Conservation (phyloP, 2,113 vertebrate genomes). For the Bungarus multicinctus region DNA sequence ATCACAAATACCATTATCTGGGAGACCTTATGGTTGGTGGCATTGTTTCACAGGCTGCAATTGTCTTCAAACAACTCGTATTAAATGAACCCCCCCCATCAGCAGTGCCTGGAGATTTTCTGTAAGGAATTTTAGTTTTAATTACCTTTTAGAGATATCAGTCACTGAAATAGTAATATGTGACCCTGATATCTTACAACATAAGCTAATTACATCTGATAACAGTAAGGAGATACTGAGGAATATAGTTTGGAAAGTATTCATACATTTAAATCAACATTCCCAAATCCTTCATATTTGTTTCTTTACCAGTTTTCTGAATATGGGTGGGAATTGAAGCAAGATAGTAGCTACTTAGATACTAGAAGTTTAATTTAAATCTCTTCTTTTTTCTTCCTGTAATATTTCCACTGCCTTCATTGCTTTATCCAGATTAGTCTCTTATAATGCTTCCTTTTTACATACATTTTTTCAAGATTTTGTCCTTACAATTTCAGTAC, state of each 20-base stretch:
- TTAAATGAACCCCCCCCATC: not conserved
- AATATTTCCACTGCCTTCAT: not conserved
- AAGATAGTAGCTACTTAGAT: too few relatives aligned
- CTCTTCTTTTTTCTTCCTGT: not conserved
- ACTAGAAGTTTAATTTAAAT: not conserved
- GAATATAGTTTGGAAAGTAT: not conserved
- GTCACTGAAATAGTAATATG: not conserved
- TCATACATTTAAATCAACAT: not conserved
- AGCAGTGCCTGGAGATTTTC: not conserved
- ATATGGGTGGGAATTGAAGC: not conserved
- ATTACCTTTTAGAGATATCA: not conserved
- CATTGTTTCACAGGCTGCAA: not conserved
- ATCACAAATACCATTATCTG: not conserved
- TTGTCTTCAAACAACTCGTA: not conserved
- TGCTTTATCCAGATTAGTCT: not conserved
- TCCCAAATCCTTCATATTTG: not conserved
- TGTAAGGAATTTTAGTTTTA: not conserved
- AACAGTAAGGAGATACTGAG: not conserved
- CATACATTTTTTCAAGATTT: not conserved
- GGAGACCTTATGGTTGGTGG: not conserved
- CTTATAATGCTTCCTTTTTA: not conserved
- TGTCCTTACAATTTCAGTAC: not conserved
- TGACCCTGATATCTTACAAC: not conserved
- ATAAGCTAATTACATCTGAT: not conserved
- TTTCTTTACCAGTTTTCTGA: not conserved